These are phyloP conservation scores for Cataglyphis livida DNA, from an alignment of 2,888 invertebrate species.

Conservation along the genomic window DNA sequence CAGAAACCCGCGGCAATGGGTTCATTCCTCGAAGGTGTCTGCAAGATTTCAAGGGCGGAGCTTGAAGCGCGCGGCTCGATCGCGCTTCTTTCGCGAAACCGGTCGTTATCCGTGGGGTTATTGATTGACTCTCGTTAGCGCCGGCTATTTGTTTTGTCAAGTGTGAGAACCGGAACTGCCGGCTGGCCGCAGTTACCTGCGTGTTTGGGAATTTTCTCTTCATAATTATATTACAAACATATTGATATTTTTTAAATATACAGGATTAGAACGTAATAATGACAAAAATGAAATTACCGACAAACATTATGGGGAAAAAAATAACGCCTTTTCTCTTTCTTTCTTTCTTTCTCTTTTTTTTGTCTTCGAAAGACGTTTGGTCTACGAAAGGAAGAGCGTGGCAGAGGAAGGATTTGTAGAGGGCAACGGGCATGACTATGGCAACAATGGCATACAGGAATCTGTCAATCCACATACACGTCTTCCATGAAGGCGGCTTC, in stretches of 20 bases:
- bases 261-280: not conserved
- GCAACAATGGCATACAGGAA: slow-evolving; percentile 83
- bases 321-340: slow-evolving; percentile 5
- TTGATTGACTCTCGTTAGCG: slow-evolving; percentile 83
- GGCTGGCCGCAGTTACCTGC: not conserved
- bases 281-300: slow-evolving; percentile 4
- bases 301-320: slow-evolving; percentile 20
- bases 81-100: slow-evolving; percentile 76
- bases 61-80: slow-evolving; percentile 74
- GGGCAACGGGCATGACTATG: slow-evolving; percentile 83
- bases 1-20: slow-evolving; percentile 58
- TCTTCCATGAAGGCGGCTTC: slow-evolving; percentile 83
- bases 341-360: not conserved
- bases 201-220: not conserved
- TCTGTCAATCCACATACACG: slow-evolving; percentile 84
- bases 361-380: slow-evolving; percentile 43
- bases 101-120: slow-evolving; percentile 82
- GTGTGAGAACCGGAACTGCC: slow-evolving; percentile 81
- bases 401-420: slow-evolving; percentile 74
- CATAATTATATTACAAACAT: not conserved
- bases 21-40: slow-evolving; percentile 69
- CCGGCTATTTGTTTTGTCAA: slow-evolving; percentile 76
- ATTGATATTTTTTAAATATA: not conserved
- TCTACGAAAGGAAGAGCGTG: slow-evolving; percentile 62
- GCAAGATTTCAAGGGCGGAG: slow-evolving; percentile 80